Conservation (phyloP, 2,113 vertebrate genomes). For the Pangasianodon gigas region DNA sequence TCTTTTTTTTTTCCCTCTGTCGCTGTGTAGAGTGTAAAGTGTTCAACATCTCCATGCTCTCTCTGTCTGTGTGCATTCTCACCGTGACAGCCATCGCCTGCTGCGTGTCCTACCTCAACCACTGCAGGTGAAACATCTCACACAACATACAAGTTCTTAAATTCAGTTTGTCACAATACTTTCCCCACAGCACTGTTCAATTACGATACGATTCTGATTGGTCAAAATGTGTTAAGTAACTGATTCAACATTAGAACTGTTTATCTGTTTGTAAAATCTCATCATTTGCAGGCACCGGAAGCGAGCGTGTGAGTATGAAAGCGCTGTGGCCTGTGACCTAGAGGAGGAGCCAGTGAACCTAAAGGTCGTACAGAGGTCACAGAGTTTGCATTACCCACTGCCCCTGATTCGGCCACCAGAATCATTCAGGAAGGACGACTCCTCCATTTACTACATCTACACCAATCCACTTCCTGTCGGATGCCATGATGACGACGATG, state of each 20-base stretch:
- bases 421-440: slow-evolving; percentile 61
- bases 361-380: slow-evolving; percentile 63
- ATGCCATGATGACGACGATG: slow-evolving; percentile 3
- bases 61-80: slow-evolving; percentile 66
- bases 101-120: slow-evolving; percentile 65
- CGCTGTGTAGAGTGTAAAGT: slow-evolving; percentile 64
- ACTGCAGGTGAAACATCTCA: slow-evolving; percentile 63
- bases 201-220: background rate
- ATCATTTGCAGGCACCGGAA: slow-evolving; percentile 61
- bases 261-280: background rate
- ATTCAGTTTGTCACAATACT: background rate
- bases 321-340: slow-evolving; percentile 55
- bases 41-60: slow-evolving; percentile 64
- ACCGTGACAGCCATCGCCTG: slow-evolving; percentile 61
- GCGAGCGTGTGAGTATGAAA: slow-evolving; percentile 65
- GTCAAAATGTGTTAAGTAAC: background rate
- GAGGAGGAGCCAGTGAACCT: slow-evolving; percentile 54
- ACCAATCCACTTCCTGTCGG: slow-evolving; percentile 71
- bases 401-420: slow-evolving; percentile 63
- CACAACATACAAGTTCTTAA: background rate
- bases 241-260: background rate
- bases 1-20: background rate
- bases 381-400: slow-evolving; percentile 66
- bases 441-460: slow-evolving; percentile 77
- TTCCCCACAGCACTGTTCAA: background rate